Evolutionary conservation across 1,140 invertebrate genomes (phyloP).

Genomic region (Cydia splendana): DNA sequence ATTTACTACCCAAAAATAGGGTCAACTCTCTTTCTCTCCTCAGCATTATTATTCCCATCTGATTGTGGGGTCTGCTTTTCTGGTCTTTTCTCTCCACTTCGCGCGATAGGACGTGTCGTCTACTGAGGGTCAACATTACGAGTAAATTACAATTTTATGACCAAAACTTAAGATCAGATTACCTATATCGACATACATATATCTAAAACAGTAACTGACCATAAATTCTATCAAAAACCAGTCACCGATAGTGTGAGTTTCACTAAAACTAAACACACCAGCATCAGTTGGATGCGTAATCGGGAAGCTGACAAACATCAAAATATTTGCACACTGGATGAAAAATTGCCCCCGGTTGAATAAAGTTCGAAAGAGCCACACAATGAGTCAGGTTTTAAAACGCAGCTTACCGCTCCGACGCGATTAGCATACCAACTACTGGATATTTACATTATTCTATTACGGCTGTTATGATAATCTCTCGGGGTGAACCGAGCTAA

Average conservation of each 20-base stretch:
- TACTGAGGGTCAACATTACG: no score
- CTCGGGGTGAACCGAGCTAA: constrained; percentile 63
- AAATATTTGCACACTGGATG: constrained; percentile 71
- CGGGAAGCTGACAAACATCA: constrained; percentile 54
- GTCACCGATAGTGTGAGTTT: background rate
- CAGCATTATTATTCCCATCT: no score
- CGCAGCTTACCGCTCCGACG: constrained; percentile 53
- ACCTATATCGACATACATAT: background rate
- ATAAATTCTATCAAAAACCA: background rate
- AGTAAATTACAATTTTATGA: constrained; percentile 21
- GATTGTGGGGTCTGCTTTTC: no score
- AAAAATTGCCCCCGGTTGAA: constrained; percentile 61
- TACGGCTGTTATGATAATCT: constrained; percentile 73
- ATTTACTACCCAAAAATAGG: background rate
- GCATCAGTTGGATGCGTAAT: constrained; percentile 42
- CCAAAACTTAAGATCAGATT: background rate
- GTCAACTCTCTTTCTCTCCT: no score
- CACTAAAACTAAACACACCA: constrained; percentile 34
- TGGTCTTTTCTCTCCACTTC: no score
- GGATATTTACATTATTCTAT: constrained; percentile 73
- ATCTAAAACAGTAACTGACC: background rate
- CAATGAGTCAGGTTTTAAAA: constrained; percentile 64
- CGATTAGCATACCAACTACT: constrained; percentile 65
- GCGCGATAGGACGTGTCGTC: no score
- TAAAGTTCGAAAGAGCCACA: constrained; percentile 53